phyloP scores from a whole-genome alignment of 2,797 vertebrate genomes.

The Tolypeutes matacus region DNA sequence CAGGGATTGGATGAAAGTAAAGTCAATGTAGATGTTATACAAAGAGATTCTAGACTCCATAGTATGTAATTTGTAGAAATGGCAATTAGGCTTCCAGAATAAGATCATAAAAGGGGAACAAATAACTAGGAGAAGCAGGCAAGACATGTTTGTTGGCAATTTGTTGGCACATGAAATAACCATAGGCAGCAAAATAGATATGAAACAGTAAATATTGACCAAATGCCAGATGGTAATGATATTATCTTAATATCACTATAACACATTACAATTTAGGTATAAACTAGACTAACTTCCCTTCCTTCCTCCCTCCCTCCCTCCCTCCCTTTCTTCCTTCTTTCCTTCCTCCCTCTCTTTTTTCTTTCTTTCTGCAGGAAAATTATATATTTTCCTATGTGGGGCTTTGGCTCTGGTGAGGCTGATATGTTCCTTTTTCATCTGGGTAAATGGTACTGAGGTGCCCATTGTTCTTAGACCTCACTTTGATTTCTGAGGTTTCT shows the following conservation, averaged over 20 bases:
- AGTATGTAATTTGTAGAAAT: constrained; percentile 18
- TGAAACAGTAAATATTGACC: neutral
- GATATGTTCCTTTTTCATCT: neutral
- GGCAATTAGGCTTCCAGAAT: constrained; percentile 27
- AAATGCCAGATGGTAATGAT: neutral
- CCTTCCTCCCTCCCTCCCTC: neutral
- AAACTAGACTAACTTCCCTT: neutral
- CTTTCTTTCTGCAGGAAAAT: neutral
- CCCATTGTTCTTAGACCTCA: neutral
- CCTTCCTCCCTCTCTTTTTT: neutral
- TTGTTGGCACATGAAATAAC: neutral
- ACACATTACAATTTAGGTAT: neutral
- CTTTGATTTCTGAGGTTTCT: constrained; percentile 1
- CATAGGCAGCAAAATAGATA: neutral
- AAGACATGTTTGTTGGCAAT: neutral
- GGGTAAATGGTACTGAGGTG: fast-evolving
- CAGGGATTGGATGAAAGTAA: constrained; percentile 52
- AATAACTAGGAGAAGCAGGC: neutral
- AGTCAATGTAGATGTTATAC: constrained; percentile 23
- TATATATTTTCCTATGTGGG: neutral
- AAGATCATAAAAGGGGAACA: constrained; percentile 14
- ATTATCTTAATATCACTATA: neutral
- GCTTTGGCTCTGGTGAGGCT: fast-evolving
- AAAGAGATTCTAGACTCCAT: neutral
- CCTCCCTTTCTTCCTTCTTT: neutral